Base-by-base conservation (phyloP, 1,140 invertebrate species). In the Drosophila subobscura region DNA sequence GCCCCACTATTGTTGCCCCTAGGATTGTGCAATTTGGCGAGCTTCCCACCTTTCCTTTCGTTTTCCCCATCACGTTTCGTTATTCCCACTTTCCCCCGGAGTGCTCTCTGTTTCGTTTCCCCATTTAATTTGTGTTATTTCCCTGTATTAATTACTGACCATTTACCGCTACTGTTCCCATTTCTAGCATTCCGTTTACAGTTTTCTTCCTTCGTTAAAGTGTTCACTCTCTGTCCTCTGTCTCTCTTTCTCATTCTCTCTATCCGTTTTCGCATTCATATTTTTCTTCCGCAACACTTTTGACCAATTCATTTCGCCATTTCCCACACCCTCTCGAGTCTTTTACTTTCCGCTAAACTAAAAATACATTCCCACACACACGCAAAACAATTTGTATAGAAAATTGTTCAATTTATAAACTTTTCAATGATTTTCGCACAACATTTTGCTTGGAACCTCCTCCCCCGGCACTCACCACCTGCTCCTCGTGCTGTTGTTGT, bases 21-120 rank as follows among this genome's bases (percentile, higher is more conserved):
- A n/a, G 49, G 49, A 80, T 84, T 84, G 80, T 84, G 80, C 81
- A 85, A 85, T 86, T 85, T 85, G 81, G 81, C 77, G 64, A 75
- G 46, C 68, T 84, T 84, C 80, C 29, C 77, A 81, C 78, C 49
- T 76, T 84, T 77, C 46, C 33, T 14, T 59, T 50, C 47, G 22
- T 33, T 74, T 65, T 45, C 49, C 20, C 16, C 10, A 20, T 20
- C 16, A 20, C 16, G 16, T 37, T 22, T 46, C 41, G 4, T 20
- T 20, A 20, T 20, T 20, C 7, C 29, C 37, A 27, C 22, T 54
- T 41, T 56, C 46, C 29, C 45, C 25, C 16, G 16, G 16, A 27
- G 23, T 25, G 54, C 41, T 42, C 33, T 47, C 75, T 25, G 45
- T 42, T 60, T 46, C 54, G 44, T 64, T 66, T 45, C 57, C 23